Evolutionary conservation across 1,140 invertebrate genomes (phyloP), one percentile per base, ranked within the genome.

Genomic region (Ectropis grisescens): DNA sequence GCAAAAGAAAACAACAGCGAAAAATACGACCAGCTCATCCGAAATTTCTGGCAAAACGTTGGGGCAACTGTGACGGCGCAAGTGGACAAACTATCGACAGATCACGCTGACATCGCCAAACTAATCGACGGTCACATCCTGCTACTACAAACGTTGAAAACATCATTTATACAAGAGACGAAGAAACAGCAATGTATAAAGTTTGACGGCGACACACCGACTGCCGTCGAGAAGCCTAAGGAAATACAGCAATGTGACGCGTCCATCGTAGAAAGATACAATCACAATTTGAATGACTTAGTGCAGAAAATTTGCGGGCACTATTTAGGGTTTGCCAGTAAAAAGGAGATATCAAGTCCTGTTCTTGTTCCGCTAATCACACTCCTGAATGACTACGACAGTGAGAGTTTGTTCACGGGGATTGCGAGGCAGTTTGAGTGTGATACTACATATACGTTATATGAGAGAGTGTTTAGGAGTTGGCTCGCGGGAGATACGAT

Each of bases 21-120:
- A 0, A 57, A 52, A 31, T 70, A 48, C 35, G 66, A 68, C 11
- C 64, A 64, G 14, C 31, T 76, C 1, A 26, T 58, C 0, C 43
- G 64, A 29, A 65, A 66, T 29, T 66, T 58, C 33, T 76, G 71
- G 71, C 60, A 61, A 11, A 76, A 70, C 41, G 32, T 68, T 8
- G 47, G 50, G 2, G 48, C 59, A 0, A 62, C 56, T 0, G 16
- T 68, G 1, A 16, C 43, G 0, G 13, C 42, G 2, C 58, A 65
- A 13, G 53, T 72, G 1, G 60, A 64, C 19, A 48, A 45, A 26
- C 35, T 53, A 9, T 13, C 58, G 0, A 15, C 37, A 0, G 41
- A 55, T 4, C 13, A 22, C 0, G 41, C 36, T 1, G 43, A 59
- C 0, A 48, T 69, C 2, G 24, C 22, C 0, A 16, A 30, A n/a